These are phyloP conservation scores for Thymelicus acteon DNA, from an alignment of 2,888 invertebrate genomes.

Conservation along the genomic window DNA sequence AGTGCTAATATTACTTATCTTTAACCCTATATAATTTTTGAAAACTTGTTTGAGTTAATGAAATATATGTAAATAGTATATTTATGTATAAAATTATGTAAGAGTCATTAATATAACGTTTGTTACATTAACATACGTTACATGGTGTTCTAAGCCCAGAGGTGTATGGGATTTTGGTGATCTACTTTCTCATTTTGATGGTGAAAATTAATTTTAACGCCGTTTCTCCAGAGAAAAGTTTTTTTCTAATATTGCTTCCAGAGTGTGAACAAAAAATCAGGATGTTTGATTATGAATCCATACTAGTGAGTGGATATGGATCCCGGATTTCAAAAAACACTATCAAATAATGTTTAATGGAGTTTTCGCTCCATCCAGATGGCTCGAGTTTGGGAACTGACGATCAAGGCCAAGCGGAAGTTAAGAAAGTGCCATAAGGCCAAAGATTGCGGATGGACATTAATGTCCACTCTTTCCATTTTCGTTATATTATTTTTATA, in stretches of 20 bases:
- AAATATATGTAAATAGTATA: too few relatives aligned
- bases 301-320: background rate
- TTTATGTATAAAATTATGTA: too few relatives aligned
- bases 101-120: too few relatives aligned
- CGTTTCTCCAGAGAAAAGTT: background rate
- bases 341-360: conserved; percentile 12
- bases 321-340: conserved; percentile 8
- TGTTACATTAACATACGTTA: too few relatives aligned
- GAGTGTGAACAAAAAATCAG: background rate
- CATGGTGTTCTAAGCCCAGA: too few relatives aligned
- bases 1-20: too few relatives aligned
- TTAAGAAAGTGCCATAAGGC: conserved; percentile 30
- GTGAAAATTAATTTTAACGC: too few relatives aligned
- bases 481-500: too few relatives aligned
- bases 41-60: too few relatives aligned
- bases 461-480: background rate
- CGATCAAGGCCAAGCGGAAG: conserved; percentile 32
- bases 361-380: conserved; percentile 25
- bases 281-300: conserved; percentile 3
- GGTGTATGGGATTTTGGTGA: too few relatives aligned
- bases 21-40: too few relatives aligned
- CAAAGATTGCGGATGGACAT: conserved; percentile 12
- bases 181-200: too few relatives aligned
- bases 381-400: conserved; percentile 17
- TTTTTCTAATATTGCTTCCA: background rate